phyloP scores from a whole-genome alignment of 2,797 vertebrate species.

The Peromyscus melanophrys region DNA sequence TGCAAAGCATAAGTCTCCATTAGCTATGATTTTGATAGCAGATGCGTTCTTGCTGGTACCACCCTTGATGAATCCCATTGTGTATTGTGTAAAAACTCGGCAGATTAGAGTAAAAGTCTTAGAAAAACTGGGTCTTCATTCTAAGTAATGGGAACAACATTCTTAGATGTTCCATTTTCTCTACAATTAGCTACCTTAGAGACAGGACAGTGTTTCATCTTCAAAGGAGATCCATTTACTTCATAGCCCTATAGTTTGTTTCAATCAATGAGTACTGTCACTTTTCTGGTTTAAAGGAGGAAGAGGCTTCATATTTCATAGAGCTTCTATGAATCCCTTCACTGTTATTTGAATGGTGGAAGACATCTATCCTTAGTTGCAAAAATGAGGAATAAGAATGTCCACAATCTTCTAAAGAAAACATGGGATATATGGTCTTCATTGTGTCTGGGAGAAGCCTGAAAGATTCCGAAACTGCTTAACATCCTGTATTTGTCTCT shows the following conservation, averaged over 20 bases:
- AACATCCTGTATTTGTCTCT: background rate
- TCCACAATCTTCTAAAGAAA: background rate
- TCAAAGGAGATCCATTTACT: background rate
- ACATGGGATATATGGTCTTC: background rate
- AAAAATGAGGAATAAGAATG: background rate
- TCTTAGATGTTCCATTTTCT: background rate
- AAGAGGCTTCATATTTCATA: background rate
- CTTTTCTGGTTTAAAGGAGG: background rate
- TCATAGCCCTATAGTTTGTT: background rate
- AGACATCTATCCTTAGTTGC: background rate
- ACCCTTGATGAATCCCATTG: slow-evolving; percentile 78
- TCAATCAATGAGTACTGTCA: background rate
- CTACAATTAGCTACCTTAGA: background rate
- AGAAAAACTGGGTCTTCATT: slow-evolving; percentile 39
- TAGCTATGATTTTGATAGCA: slow-evolving; percentile 78
- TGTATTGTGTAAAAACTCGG: slow-evolving; percentile 67
- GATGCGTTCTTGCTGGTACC: slow-evolving; percentile 76
- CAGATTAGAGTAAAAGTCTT: slow-evolving; percentile 62
- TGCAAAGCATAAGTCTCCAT: slow-evolving; percentile 35
- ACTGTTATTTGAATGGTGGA: background rate
- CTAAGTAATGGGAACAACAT: background rate
- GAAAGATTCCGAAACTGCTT: background rate
- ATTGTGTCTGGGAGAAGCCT: background rate
- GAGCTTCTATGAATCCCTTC: background rate
- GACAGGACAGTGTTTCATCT: background rate